These are phyloP conservation scores for Pseudobourletiella spinata DNA, from an alignment of 1,140 invertebrate genomes.

Conservation along the genomic window DNA sequence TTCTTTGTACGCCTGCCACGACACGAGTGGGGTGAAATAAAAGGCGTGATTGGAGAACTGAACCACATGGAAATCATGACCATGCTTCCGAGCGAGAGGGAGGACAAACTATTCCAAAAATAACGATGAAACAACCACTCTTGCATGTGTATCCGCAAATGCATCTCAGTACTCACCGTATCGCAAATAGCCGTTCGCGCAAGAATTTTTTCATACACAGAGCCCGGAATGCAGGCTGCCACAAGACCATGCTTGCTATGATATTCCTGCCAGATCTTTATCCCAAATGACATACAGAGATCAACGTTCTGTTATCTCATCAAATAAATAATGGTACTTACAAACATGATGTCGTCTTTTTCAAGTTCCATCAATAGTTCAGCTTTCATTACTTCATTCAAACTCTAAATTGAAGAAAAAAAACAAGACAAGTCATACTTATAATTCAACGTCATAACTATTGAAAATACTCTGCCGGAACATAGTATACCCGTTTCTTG, in stretches of 20 bases:
- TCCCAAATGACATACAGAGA: slow-evolving; percentile 6
- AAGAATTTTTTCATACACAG: slow-evolving; percentile 52
- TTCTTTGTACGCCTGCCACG: slow-evolving; percentile 81
- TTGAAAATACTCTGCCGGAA: no score
- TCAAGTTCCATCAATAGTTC: slow-evolving; percentile 69
- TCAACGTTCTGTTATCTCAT: slow-evolving; percentile 3
- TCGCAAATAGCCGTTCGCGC: slow-evolving; percentile 50
- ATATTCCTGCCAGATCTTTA: slow-evolving; percentile 67
- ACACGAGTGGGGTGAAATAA: slow-evolving; percentile 77
- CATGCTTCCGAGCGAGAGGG: slow-evolving; percentile 67
- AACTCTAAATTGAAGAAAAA: slow-evolving; percentile 37
- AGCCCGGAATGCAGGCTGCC: slow-evolving; percentile 55
- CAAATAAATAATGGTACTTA: slow-evolving; percentile 13
- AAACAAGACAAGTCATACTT: background rate
- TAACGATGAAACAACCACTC: slow-evolving; percentile 18
- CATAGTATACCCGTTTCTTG: slow-evolving; percentile 11
- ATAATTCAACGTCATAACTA: no score
- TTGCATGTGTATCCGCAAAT: no score
- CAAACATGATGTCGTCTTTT: slow-evolving; percentile 36
- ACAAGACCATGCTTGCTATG: slow-evolving; percentile 58
- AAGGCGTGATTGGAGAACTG: slow-evolving; percentile 65
- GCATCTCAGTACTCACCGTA: slow-evolving; percentile 41
- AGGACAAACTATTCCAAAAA: slow-evolving; percentile 57
- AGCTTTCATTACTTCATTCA: slow-evolving; percentile 67
- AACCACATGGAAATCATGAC: slow-evolving; percentile 79